Percentiles rank a stretch among this genome's conserved stretches.
phyloP scores from a whole-genome alignment of 2,113 vertebrate genomes.

The Carettochelys insculpta region DNA sequence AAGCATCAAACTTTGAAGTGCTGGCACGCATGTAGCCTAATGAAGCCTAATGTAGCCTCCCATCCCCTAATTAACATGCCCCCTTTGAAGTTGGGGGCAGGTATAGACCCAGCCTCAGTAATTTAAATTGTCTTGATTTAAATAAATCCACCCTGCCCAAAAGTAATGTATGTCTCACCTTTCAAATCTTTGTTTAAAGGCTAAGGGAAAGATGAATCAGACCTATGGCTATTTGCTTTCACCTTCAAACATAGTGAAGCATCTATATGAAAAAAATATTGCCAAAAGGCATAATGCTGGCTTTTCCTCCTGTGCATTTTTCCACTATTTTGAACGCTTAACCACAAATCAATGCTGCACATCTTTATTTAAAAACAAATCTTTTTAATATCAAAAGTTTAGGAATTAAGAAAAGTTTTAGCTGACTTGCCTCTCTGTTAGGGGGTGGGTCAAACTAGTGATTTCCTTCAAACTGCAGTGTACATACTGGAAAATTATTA shows the following conservation, averaged over 20 bases:
- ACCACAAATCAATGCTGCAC: not conserved
- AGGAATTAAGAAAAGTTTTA: not conserved
- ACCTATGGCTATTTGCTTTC: not conserved
- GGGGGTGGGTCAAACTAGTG: too few relatives aligned
- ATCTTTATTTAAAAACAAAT: not conserved
- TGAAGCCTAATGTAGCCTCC: too few relatives aligned
- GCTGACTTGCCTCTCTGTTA: not conserved
- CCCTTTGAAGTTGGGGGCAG: too few relatives aligned
- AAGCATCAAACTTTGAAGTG: too few relatives aligned
- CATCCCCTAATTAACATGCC: too few relatives aligned
- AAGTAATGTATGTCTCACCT: not conserved
- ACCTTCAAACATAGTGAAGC: not conserved
- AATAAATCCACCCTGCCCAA: too few relatives aligned
- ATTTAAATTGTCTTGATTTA: too few relatives aligned
- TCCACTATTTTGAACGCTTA: not conserved
- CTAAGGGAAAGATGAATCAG: not conserved
- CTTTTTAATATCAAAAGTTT: not conserved
- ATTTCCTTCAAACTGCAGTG: not conserved
- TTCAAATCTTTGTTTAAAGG: not conserved
- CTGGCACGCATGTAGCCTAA: too few relatives aligned
- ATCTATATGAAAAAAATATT: not conserved
- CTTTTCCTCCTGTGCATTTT: not conserved
- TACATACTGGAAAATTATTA: accelerated
- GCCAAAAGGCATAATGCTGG: not conserved
- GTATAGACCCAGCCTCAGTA: too few relatives aligned